Percentiles rank a stretch among this genome's conserved stretches.
phyloP scores from a whole-genome alignment of 2,888 invertebrate genomes.

The Euspilapteryx auroguttella region DNA sequence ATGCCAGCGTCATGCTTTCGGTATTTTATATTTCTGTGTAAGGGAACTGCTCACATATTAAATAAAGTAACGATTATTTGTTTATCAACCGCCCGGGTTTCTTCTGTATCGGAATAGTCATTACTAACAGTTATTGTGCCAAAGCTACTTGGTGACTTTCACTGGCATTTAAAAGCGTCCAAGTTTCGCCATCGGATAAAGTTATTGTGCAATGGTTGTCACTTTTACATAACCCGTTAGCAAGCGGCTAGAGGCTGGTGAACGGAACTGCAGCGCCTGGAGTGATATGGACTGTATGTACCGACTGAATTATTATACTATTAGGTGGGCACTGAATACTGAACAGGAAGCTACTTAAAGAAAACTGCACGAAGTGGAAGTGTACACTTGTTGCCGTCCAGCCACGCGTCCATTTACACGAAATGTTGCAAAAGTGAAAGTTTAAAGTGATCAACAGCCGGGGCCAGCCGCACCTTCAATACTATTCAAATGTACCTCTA shows the following conservation, averaged over 20 bases:
- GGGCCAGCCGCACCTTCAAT: not conserved
- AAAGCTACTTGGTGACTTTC: constrained; percentile 54
- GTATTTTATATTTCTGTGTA: too few relatives aligned
- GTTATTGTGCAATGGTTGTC: constrained; percentile 54
- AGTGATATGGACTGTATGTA: not conserved
- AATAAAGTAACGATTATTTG: too few relatives aligned
- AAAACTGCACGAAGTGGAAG: too few relatives aligned
- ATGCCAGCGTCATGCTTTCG: too few relatives aligned
- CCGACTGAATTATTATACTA: too few relatives aligned
- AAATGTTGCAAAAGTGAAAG: constrained; percentile 55
- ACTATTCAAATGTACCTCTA: not conserved
- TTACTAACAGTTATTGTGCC: constrained; percentile 28
- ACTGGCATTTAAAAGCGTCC: constrained; percentile 47
- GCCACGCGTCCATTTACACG: constrained; percentile 19
- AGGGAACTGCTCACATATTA: too few relatives aligned
- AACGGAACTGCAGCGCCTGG: constrained; percentile 11
- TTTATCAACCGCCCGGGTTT: too few relatives aligned
- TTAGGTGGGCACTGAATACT: too few relatives aligned
- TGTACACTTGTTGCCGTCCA: too few relatives aligned
- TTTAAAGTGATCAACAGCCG: constrained; percentile 31
- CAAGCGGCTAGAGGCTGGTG: constrained; percentile 11
- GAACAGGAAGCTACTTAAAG: too few relatives aligned
- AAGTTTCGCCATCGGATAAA: constrained; percentile 53
- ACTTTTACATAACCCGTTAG: constrained; percentile 44
- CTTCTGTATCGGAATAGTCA: too few relatives aligned